Conservation (phyloP, 2,797 vertebrate genomes). For the Silurus aristotelis region DNA sequence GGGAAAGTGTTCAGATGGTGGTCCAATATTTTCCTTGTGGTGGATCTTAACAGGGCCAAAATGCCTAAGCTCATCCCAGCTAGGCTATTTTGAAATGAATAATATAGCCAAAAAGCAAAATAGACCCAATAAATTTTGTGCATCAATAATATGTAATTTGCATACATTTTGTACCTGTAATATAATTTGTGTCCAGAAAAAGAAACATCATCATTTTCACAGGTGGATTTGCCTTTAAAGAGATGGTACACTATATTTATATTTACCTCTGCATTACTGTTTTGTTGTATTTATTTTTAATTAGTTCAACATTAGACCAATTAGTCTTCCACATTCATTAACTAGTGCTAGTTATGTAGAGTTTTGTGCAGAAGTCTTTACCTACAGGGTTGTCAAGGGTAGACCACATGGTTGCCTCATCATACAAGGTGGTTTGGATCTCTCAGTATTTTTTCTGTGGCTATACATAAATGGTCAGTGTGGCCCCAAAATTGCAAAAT, state of each 20-base stretch:
- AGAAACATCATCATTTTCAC: not conserved
- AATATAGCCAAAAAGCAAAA: constrained; percentile 1
- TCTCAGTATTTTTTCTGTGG: constrained; percentile 14
- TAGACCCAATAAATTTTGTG: too few relatives aligned
- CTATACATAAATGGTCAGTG: constrained; percentile 3
- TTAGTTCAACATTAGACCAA: not conserved
- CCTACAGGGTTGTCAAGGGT: constrained; percentile 2
- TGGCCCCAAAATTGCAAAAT: constrained; percentile 1
- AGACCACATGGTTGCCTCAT: not conserved
- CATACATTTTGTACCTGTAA: not conserved
- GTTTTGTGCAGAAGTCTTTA: constrained; percentile 5
- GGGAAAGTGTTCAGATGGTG: constrained; percentile 31
- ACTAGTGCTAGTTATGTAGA: not conserved
- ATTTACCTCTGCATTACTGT: not conserved
- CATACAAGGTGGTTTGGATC: constrained; percentile 13
- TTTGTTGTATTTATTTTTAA: not conserved
- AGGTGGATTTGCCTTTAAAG: not conserved
- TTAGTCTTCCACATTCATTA: not conserved
- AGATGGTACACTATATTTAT: not conserved
- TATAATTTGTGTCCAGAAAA: not conserved
- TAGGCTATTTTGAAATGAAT: constrained; percentile 14
- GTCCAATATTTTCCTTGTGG: constrained; percentile 9
- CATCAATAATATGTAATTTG: not conserved
- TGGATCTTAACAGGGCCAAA: not conserved
- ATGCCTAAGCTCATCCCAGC: not conserved